Evolutionary conservation across 2,113 vertebrate species (phyloP).

Genomic region (Rostratula benghalensis): DNA sequence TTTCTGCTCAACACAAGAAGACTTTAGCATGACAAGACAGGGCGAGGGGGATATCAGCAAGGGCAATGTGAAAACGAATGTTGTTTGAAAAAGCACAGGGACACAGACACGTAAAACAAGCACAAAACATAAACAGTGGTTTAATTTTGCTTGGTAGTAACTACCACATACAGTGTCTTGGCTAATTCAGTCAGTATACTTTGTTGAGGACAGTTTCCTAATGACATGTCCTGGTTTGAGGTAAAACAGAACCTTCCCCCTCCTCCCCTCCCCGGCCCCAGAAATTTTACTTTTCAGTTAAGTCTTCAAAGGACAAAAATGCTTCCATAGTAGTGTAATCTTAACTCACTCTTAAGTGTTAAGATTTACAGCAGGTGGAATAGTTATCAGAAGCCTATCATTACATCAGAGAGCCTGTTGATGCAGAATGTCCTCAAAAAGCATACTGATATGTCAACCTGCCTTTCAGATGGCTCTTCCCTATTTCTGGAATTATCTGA

Average conservation of each 20-base stretch:
- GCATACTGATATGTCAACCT: accelerated
- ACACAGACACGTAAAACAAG: not conserved
- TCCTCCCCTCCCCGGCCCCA: not conserved
- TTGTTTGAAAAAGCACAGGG: not conserved
- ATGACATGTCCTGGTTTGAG: not conserved
- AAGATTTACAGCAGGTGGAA: not conserved
- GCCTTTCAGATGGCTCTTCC: not conserved
- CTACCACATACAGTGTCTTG: not conserved
- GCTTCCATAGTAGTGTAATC: not conserved
- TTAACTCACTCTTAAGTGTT: not conserved
- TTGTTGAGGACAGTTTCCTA: not conserved
- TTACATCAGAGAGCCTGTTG: not conserved
- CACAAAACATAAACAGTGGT: not conserved
- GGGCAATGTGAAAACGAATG: not conserved
- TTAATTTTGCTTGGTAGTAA: not conserved
- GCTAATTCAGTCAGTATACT: not conserved
- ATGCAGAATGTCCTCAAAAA: not conserved
- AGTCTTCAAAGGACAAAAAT: not conserved
- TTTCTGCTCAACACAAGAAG: not conserved
- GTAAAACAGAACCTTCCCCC: not conserved
- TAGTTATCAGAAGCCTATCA: not conserved
- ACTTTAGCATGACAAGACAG: not conserved
- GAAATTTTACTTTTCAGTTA: not conserved
- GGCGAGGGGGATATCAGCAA: not conserved
- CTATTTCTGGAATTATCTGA: not conserved